Evolutionary conservation across 2,113 vertebrate species (phyloP).

Genomic region (Corythaixoides concolor): DNA sequence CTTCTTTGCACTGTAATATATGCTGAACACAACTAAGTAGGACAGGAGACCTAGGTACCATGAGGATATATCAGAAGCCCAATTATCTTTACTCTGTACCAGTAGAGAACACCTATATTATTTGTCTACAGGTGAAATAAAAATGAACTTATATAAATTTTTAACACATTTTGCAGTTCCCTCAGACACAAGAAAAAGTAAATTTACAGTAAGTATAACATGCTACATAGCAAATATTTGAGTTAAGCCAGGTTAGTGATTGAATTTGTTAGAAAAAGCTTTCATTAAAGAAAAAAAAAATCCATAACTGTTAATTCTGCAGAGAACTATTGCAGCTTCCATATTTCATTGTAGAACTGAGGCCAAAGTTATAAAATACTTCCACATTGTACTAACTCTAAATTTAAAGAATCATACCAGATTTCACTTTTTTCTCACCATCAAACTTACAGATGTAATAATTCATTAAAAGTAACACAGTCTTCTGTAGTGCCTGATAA

Average conservation of each 20-base stretch:
- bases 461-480: not conserved
- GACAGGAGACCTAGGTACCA: not conserved
- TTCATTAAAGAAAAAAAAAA: not conserved
- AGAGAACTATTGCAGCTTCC: not conserved
- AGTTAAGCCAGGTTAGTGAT: not conserved
- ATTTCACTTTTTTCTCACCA: not conserved
- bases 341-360: not conserved
- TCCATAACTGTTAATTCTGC: not conserved
- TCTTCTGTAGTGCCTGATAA: not conserved
- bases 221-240: slow-evolving; percentile 7
- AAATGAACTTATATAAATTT: not conserved
- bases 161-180: not conserved
- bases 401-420: not conserved
- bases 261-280: not conserved
- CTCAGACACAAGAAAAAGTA: not conserved
- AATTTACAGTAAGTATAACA: not conserved
- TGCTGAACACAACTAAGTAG: not conserved
- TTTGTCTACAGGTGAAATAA: not conserved
- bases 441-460: not conserved
- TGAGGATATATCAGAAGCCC: not conserved
- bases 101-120: not conserved
- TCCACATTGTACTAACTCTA: not conserved
- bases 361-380: not conserved
- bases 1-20: not conserved
- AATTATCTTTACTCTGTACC: not conserved